These are phyloP conservation scores for Gopherus flavomarginatus DNA, from an alignment of 2,113 vertebrate species.

Conservation along the genomic window DNA sequence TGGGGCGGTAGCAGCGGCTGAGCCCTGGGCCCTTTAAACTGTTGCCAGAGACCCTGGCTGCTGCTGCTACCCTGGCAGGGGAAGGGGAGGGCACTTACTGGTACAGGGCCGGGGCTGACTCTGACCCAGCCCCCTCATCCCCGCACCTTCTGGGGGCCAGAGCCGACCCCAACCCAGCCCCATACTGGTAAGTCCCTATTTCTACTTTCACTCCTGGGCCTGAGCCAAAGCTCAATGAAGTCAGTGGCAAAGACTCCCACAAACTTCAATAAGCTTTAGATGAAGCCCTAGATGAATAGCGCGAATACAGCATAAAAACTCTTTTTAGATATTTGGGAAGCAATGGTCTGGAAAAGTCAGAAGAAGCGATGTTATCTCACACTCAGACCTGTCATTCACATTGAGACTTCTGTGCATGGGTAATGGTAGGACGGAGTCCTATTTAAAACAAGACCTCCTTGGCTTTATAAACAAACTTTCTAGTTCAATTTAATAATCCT, in stretches of 20 bases:
- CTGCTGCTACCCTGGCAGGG: too few relatives aligned
- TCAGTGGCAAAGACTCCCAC: background rate
- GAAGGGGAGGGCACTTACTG: too few relatives aligned
- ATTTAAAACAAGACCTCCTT: background rate
- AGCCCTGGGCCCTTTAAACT: too few relatives aligned
- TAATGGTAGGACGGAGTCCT: background rate
- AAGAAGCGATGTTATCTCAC: background rate
- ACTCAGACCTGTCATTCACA: background rate
- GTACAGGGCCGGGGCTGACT: too few relatives aligned
- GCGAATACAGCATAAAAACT: background rate
- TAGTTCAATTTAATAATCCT: background rate
- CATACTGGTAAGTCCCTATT: too few relatives aligned
- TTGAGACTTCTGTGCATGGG: background rate
- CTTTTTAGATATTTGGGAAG: constrained; percentile 3
- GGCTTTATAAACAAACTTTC: background rate
- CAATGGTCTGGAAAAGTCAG: background rate
- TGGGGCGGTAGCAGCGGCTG: too few relatives aligned
- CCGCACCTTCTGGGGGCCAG: too few relatives aligned
- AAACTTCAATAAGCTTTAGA: background rate
- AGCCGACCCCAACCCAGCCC: too few relatives aligned
- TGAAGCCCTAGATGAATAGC: background rate
- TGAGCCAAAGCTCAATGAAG: background rate
- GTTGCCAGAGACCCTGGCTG: too few relatives aligned
- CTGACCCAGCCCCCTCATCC: too few relatives aligned
- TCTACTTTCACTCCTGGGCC: too few relatives aligned